Conservation (phyloP, 1,140 invertebrate species). For the Lordiphosa clarofinis region DNA sequence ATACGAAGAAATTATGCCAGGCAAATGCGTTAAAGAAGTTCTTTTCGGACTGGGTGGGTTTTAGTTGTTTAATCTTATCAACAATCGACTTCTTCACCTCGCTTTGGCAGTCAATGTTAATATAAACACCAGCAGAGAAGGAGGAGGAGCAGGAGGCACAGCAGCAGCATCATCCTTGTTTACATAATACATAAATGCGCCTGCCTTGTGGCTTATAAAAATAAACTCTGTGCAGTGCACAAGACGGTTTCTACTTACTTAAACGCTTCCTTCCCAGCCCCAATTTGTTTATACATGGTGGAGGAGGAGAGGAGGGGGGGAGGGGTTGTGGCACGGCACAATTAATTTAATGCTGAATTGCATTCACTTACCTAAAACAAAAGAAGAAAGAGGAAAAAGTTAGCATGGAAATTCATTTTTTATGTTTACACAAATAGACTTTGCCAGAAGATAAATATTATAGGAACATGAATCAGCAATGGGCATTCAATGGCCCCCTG, state of each 20-base stretch:
- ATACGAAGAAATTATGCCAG: slow-evolving; percentile 33
- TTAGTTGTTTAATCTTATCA: not conserved
- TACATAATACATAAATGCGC: slow-evolving; percentile 42
- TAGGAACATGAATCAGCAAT: too few relatives aligned
- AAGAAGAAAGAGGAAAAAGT: too few relatives aligned
- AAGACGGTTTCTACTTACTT: slow-evolving; percentile 21
- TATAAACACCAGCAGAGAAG: slow-evolving; percentile 49
- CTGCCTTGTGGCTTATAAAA: slow-evolving; percentile 35
- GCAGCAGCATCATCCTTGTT: slow-evolving; percentile 24
- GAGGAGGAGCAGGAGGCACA: too few relatives aligned
- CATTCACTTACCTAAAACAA: slow-evolving; percentile 8
- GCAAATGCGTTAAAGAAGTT: slow-evolving; percentile 65
- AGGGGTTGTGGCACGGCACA: too few relatives aligned
- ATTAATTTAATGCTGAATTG: too few relatives aligned
- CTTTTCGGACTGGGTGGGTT: slow-evolving; percentile 13
- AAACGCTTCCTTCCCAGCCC: slow-evolving; percentile 25
- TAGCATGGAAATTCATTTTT: too few relatives aligned
- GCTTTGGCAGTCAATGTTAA: slow-evolving; percentile 56
- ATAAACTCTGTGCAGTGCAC: slow-evolving; percentile 35
- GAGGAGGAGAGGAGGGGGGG: too few relatives aligned
- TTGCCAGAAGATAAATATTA: too few relatives aligned
- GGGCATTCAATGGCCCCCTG: too few relatives aligned
- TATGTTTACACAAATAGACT: too few relatives aligned
- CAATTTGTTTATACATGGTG: too few relatives aligned
- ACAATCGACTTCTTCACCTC: not conserved